Percentiles rank a stretch among this genome's conserved stretches.
Evolutionary conservation across 2,113 vertebrate species (phyloP).

Genomic region (Motacilla tschutschensis): DNA sequence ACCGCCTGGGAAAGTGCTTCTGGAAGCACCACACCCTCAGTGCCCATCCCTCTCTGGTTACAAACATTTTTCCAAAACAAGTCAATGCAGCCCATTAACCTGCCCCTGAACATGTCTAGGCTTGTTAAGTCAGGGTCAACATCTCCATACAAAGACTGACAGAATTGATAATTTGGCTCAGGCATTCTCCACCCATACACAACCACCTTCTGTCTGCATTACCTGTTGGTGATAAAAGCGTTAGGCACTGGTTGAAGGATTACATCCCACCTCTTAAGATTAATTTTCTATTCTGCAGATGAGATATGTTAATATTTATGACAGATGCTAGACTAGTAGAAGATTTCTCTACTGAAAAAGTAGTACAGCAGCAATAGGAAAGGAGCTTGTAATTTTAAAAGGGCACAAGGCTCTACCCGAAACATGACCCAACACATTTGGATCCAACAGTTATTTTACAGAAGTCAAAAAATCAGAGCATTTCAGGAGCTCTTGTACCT

Average conservation of each 20-base stretch:
- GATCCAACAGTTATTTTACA: background rate
- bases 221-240: background rate
- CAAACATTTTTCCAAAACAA: background rate
- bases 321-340: background rate
- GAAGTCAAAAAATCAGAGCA: background rate
- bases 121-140: background rate
- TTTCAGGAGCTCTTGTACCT: background rate
- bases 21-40: background rate
- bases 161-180: background rate
- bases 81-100: background rate
- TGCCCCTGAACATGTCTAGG: background rate
- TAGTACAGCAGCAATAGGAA: background rate
- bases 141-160: background rate
- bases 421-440: background rate
- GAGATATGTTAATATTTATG: background rate
- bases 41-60: background rate
- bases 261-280: background rate
- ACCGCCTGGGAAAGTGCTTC: fast-evolving
- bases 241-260: background rate
- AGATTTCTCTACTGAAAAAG: background rate
- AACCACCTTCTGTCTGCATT: background rate
- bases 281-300: background rate
- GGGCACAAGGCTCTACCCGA: background rate
- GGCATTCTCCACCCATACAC: background rate
- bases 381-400: background rate